Evolutionary conservation across 2,888 invertebrate genomes (phyloP).

Genomic region (Pecten maximus): DNA sequence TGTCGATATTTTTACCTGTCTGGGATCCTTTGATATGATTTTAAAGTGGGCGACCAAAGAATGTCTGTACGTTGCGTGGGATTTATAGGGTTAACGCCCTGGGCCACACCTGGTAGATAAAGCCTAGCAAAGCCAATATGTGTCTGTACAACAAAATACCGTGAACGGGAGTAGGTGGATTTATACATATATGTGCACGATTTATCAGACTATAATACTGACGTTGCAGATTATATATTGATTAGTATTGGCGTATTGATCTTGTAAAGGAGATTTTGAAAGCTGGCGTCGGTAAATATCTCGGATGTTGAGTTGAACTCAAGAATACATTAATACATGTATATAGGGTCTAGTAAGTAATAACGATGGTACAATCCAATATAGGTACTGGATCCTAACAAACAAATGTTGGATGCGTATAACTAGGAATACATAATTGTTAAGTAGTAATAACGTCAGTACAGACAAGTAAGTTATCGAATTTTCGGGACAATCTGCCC

Average conservation of each 20-base stretch:
- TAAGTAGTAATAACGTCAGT: too few relatives aligned
- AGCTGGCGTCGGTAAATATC: too few relatives aligned
- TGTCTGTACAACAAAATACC: too few relatives aligned
- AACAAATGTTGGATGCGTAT: too few relatives aligned
- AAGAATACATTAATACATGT: too few relatives aligned
- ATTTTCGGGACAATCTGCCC: too few relatives aligned
- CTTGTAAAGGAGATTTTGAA: not conserved
- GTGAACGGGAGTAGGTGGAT: not conserved
- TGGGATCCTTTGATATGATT: not conserved
- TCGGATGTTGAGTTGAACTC: too few relatives aligned
- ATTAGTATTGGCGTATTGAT: not conserved
- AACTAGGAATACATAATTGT: too few relatives aligned
- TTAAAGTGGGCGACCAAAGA: constrained; percentile 1
- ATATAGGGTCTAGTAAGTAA: too few relatives aligned
- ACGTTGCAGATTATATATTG: not conserved
- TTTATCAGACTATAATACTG: not conserved
- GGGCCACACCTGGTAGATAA: not conserved
- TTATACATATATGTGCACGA: not conserved
- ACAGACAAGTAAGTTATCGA: too few relatives aligned
- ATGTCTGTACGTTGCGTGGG: not conserved
- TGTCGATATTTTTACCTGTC: not conserved
- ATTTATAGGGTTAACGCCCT: not conserved
- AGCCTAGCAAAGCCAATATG: not conserved
- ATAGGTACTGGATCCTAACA: too few relatives aligned
- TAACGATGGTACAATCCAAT: too few relatives aligned